phyloP scores from a whole-genome alignment of 2,113 vertebrate species.

The Lichenostomus cassidix region DNA sequence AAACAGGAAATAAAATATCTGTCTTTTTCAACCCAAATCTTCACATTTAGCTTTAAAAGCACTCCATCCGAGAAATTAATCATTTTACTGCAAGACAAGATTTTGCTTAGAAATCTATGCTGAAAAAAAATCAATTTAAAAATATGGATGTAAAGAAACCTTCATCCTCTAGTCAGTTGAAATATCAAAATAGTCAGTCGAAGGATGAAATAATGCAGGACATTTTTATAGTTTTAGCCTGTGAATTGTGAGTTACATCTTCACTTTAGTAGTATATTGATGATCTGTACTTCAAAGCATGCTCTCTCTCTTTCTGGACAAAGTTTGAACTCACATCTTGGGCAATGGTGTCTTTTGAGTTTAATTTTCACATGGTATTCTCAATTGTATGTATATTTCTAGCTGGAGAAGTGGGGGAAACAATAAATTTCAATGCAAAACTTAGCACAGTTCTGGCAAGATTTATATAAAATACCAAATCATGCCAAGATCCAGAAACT shows the following conservation, averaged over 20 bases:
- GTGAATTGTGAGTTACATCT: background rate
- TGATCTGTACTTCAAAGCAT: background rate
- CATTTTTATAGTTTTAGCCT: background rate
- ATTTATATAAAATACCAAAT: background rate
- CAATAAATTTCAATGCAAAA: background rate
- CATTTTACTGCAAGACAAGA: background rate
- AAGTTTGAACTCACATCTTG: background rate
- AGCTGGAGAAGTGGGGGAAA: background rate
- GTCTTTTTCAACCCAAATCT: background rate
- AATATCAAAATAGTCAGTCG: background rate
- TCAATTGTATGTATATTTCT: background rate
- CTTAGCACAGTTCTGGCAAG: background rate
- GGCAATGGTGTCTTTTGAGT: background rate
- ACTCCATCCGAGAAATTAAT: background rate
- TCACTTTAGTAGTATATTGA: background rate
- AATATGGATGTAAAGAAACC: background rate
- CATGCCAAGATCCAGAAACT: background rate
- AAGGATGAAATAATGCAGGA: background rate
- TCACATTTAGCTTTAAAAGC: background rate
- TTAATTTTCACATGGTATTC: background rate
- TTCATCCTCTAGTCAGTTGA: background rate
- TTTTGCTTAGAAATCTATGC: background rate
- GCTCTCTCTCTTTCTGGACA: background rate
- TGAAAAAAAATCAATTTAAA: background rate
- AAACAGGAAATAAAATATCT: background rate